A percentile compares a stretch with the other conserved stretches of the same genome.
Conservation (phyloP, 2,113 vertebrate species). For the Ifrita kowaldi region DNA sequence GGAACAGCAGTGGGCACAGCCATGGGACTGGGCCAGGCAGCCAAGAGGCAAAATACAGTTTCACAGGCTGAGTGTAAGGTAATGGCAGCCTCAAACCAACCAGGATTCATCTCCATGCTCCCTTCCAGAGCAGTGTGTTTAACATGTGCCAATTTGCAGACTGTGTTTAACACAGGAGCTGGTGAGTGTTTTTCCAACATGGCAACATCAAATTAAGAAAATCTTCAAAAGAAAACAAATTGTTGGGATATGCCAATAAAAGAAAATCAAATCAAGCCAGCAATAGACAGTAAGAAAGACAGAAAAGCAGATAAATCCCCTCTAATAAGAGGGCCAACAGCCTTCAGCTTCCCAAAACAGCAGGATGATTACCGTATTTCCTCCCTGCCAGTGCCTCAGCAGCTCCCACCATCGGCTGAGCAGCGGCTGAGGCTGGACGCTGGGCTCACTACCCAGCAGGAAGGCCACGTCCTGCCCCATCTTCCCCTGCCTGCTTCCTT, state of each 20-base stretch:
- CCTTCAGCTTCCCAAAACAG: neutral
- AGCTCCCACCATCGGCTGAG: neutral
- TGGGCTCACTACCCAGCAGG: neutral
- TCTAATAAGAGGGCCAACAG: neutral
- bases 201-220: neutral
- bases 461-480: neutral
- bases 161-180: neutral
- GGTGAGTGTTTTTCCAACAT: neutral
- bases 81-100: neutral
- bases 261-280: neutral
- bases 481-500: neutral
- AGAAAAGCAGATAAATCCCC: neutral
- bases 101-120: neutral
- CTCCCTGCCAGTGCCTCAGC: neutral
- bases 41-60: neutral
- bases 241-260: neutral
- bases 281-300: neutral
- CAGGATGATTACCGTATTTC: rapidly evolving
- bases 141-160: neutral
- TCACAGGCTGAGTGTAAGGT: neutral
- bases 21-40: neutral
- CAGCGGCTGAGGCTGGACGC: neutral
- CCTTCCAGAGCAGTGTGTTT: neutral
- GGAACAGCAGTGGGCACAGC: neutral
- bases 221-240: neutral